Percentiles rank a stretch among this genome's conserved stretches.
Evolutionary conservation across 2,888 invertebrate species (phyloP).

Genomic region (Drosophila vallismaia): DNA sequence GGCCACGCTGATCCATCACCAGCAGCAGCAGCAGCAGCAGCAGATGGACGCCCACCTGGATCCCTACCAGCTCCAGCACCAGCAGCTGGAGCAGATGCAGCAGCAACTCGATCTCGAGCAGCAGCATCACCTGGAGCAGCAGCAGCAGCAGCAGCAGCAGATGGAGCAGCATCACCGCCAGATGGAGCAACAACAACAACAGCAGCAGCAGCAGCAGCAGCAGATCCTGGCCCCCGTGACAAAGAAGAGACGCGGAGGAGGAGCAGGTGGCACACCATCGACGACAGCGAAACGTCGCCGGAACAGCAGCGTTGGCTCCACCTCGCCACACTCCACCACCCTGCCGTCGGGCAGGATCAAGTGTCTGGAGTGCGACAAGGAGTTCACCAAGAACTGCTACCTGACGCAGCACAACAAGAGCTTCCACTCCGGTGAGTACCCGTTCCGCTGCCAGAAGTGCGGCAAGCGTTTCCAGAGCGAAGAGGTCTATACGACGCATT

Average conservation of each 20-base stretch:
- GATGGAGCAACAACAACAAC: conserved; percentile 24
- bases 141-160: conserved; percentile 37
- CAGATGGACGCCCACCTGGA: conserved; percentile 43
- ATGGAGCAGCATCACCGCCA: conserved; percentile 24
- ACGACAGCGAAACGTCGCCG: conserved; percentile 65
- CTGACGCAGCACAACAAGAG: conserved; percentile 95
- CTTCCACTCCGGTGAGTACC: conserved; percentile 94
- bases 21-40: conserved; percentile 28
- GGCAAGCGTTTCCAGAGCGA: conserved; percentile 93
- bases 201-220: conserved; percentile 19
- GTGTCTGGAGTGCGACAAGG: conserved; percentile 92
- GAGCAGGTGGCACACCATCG: conserved; percentile 42
- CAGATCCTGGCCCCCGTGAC: conserved; percentile 24
- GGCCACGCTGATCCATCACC: conserved; percentile 59
- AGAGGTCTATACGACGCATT: conserved; percentile 89
- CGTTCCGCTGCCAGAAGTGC: conserved; percentile 92
- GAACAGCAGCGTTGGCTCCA: conserved; percentile 64
- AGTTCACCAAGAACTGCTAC: conserved; percentile 94
- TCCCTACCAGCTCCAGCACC: conserved; percentile 35
- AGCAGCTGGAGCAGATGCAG: conserved; percentile 47
- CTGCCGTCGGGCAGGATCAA: conserved; percentile 84
- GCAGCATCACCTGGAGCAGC: conserved; percentile 34
- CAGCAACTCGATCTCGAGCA: conserved; percentile 41
- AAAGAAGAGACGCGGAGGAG: conserved; percentile 47
- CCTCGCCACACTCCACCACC: conserved; percentile 67